Evolutionary conservation across 2,113 vertebrate genomes (phyloP), one percentile per base, ranked within the genome.

Genomic region (Dicerorhinus sumatrensis): DNA sequence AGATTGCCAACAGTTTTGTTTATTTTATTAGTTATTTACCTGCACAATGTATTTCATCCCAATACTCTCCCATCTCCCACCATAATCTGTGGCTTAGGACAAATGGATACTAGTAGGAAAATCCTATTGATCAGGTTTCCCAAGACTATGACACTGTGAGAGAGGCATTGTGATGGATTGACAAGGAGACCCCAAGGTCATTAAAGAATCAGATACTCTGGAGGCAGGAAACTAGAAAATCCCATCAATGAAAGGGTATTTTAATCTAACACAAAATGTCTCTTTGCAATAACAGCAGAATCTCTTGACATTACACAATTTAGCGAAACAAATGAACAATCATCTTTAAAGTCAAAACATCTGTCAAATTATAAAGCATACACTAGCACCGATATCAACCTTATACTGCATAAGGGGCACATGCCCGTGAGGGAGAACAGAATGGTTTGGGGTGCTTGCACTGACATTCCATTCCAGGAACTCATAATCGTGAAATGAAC

Each of bases 331-430:
- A 96, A 94, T 90, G 96, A 96, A 97, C 92, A 89, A 93, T 82
- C 54, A 75, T 88, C 96, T 98, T 97, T 62, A 95, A 91, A 54
- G 94, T 95, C 89, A 75, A 96, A 97, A 97, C 91, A 82, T 90
- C 97, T 56, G 69, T 83, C 96, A 91, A 97, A 91, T 96, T 65
- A 93, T 76, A 94, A 98, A 92, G 96, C 96, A 94, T 93, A 95
- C 85, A 39, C 63, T 97, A 98, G 98, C 98, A 98, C 98, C 92
- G 1, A 2, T 96, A 80, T 96, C 97, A 95, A 95, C 90, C 97
- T 98, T 89, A 13, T 6, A 7, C 39, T 25, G 85, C 56, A 2
- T 65, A 14, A 86, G 98, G 96, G 29, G 58, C 92, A 21, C 1
- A 72, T 42, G 96, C 62, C 36, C 76, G 65, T n/a, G 75, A 17